Conservation (phyloP, 1,140 invertebrate species). For the Neodiprion pinetum region DNA sequence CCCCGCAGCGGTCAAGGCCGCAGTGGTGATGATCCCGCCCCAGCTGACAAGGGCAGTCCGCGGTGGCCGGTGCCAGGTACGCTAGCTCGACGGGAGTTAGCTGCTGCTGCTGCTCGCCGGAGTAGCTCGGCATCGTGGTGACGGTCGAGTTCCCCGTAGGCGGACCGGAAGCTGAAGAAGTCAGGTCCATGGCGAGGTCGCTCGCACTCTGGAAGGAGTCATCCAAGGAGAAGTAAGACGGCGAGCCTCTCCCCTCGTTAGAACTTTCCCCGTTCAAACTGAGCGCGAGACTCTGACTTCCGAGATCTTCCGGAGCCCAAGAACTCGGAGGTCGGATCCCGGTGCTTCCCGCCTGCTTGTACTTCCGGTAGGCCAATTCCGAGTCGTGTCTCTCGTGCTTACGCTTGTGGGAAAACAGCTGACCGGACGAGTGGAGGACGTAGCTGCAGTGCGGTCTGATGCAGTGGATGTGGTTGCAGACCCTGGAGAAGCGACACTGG, state of each 20-base stretch:
- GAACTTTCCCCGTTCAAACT: slow-evolving; percentile 62
- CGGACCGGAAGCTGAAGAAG: slow-evolving; percentile 38
- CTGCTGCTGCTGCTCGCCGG: slow-evolving; percentile 26
- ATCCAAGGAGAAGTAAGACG: slow-evolving; percentile 56
- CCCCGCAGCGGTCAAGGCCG: slow-evolving; percentile 53
- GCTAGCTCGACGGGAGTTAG: slow-evolving; percentile 44
- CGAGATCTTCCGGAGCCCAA: slow-evolving; percentile 43
- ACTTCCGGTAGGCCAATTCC: slow-evolving; percentile 83
- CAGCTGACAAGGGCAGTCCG: slow-evolving; percentile 51
- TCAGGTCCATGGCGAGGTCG: slow-evolving; percentile 58
- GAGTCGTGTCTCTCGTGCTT: slow-evolving; percentile 95
- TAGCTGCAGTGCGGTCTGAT: slow-evolving; percentile 95
- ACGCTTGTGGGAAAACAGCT: slow-evolving; percentile 96
- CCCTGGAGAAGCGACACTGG: slow-evolving; percentile 90
- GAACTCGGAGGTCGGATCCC: slow-evolving; percentile 17
- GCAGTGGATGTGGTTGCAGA: slow-evolving; percentile 98
- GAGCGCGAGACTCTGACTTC: slow-evolving; percentile 48
- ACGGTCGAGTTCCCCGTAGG: slow-evolving; percentile 24
- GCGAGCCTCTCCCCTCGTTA: slow-evolving; percentile 61
- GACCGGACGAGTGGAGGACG: slow-evolving; percentile 94
- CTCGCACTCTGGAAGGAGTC: slow-evolving; percentile 59
- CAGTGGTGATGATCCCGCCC: slow-evolving; percentile 57
- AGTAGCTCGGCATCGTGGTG: slow-evolving; percentile 30
- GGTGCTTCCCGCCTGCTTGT: slow-evolving; percentile 66
- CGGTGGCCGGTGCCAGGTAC: slow-evolving; percentile 41